Conservation (phyloP, 2,888 invertebrate species). For the Micoletzkya japonica region DNA sequence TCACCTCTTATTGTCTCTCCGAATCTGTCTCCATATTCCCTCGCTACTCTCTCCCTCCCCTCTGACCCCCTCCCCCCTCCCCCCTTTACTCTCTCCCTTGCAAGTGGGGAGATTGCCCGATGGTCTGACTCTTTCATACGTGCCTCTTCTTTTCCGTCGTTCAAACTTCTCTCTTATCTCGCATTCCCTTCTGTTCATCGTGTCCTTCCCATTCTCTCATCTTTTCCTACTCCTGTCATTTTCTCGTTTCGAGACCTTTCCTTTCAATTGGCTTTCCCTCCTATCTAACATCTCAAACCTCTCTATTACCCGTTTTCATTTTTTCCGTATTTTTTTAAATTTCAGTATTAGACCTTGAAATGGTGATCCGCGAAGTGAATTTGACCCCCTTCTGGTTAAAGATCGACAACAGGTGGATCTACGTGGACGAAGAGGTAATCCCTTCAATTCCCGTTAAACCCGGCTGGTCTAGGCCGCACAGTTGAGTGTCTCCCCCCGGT, state of each 20-base stretch:
- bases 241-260: too few relatives aligned
- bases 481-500: too few relatives aligned
- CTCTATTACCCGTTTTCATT: too few relatives aligned
- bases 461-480: too few relatives aligned
- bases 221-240: background rate
- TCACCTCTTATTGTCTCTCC: too few relatives aligned
- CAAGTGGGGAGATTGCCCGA: background rate
- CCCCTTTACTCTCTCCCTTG: background rate
- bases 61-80: background rate
- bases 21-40: background rate
- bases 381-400: constrained; percentile 55
- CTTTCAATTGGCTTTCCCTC: too few relatives aligned
- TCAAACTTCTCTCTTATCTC: background rate
- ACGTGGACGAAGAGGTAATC: constrained; percentile 52
- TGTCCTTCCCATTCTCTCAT: background rate
- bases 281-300: too few relatives aligned
- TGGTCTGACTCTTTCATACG: background rate
- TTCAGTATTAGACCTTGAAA: too few relatives aligned
- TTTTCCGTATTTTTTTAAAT: too few relatives aligned
- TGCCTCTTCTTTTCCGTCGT: too few relatives aligned
- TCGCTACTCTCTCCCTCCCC: background rate
- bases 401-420: constrained; percentile 59
- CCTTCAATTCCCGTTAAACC: too few relatives aligned
- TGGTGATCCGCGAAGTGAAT: constrained; percentile 57
- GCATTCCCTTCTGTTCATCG: background rate